Conservation (phyloP, 2,113 vertebrate species). For the Noturus placidus region DNA sequence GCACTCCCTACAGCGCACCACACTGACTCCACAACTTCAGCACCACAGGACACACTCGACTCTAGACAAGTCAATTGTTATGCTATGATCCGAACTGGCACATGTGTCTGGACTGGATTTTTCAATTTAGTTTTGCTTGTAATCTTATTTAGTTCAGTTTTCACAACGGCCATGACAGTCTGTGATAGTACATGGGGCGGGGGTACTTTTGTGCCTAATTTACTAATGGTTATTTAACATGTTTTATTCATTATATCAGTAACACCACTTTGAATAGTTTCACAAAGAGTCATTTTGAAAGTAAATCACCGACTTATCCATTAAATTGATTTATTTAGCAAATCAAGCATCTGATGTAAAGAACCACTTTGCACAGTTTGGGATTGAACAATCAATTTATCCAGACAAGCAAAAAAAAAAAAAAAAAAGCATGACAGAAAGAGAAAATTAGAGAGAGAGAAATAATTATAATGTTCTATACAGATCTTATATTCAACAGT, state of each 20-base stretch:
- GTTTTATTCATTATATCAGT: neutral
- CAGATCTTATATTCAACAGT: neutral
- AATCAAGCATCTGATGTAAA: neutral
- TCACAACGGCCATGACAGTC: neutral
- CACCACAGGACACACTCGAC: constrained; percentile 1
- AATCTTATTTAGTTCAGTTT: neutral
- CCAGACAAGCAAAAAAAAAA: neutral
- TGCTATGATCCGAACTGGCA: constrained; percentile 1
- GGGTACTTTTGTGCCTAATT: neutral
- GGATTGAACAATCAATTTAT: neutral
- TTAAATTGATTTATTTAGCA: neutral
- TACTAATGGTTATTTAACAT: constrained; percentile 1
- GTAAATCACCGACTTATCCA: neutral
- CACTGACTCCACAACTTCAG: constrained; percentile 17
- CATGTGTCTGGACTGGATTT: constrained; percentile 7
- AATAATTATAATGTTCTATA: neutral
- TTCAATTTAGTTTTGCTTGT: constrained; percentile 29
- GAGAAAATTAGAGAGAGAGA: neutral
- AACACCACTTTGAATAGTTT: neutral
- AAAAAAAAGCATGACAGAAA: neutral
- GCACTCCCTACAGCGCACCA: constrained; percentile 8
- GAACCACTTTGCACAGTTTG: neutral
- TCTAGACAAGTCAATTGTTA: constrained; percentile 13
- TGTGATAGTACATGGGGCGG: neutral
- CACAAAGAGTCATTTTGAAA: neutral